Percentiles rank a stretch among this genome's conserved stretches.
phyloP scores from a whole-genome alignment of 2,888 invertebrate species.

The Timema cristinae region DNA sequence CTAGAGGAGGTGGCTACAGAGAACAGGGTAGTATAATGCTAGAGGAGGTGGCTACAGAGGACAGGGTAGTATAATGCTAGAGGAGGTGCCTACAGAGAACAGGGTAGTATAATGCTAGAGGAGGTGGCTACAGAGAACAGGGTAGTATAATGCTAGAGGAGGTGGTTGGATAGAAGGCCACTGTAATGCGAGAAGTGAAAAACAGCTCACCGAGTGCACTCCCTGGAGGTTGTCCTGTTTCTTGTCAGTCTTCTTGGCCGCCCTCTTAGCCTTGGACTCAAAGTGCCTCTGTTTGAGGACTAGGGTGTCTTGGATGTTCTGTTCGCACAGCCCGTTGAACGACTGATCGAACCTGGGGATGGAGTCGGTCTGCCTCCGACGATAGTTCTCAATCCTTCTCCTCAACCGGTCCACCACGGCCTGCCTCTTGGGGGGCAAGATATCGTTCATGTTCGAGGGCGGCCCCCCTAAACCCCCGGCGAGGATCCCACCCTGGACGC shows the following conservation, averaged over 20 bases:
- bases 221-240: constrained; percentile 51
- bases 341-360: constrained; percentile 85
- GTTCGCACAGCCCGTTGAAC: constrained; percentile 82
- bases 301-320: constrained; percentile 84
- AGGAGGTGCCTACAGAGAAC: too few species aligned
- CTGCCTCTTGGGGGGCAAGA: constrained; percentile 73
- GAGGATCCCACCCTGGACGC: constrained; percentile 54
- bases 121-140: too few species aligned
- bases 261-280: constrained; percentile 85
- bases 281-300: constrained; percentile 84
- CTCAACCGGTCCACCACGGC: constrained; percentile 80
- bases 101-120: too few species aligned
- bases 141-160: too few species aligned
- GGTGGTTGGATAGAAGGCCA: too few species aligned
- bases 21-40: too few species aligned
- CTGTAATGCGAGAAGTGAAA: not conserved
- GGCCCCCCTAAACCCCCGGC: constrained; percentile 32
- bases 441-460: constrained; percentile 52
- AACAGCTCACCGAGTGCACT: constrained; percentile 62
- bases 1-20: too few species aligned
- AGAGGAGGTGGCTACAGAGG: too few species aligned
- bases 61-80: too few species aligned
- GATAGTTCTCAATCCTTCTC: constrained; percentile 82
- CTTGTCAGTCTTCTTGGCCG: constrained; percentile 71
- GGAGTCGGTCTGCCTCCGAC: constrained; percentile 79